phyloP scores from a whole-genome alignment of 2,888 invertebrate species.

The Hydrotaea cyrtoneurina region DNA sequence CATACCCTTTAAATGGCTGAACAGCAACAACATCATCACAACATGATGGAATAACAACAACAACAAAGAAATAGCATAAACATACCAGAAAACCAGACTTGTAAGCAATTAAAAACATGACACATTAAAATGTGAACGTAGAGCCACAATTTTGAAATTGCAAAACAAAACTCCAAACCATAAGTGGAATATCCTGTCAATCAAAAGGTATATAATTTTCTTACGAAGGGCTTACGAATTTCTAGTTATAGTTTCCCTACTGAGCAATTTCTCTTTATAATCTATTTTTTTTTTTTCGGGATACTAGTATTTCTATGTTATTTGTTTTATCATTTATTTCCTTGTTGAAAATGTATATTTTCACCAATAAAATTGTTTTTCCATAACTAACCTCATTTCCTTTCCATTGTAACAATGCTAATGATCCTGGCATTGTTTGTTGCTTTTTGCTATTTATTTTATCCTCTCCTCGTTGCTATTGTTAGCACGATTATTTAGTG shows the following conservation, averaged over 20 bases:
- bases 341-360: no score
- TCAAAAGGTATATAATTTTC: no score
- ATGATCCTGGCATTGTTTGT: background rate
- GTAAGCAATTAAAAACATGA: constrained; percentile 12
- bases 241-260: no score
- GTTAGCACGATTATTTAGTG: constrained; percentile 63
- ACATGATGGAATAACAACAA: background rate
- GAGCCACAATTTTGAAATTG: no score
- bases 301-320: no score
- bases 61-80: constrained; percentile 6
- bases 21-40: constrained; percentile 21
- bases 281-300: no score
- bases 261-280: no score
- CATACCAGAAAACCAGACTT: background rate
- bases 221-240: no score
- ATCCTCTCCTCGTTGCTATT: constrained; percentile 22
- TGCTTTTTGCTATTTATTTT: background rate
- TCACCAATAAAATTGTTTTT: no score
- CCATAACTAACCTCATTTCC: background rate
- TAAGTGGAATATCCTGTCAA: no score
- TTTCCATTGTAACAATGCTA: background rate
- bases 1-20: constrained; percentile 58
- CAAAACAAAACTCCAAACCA: no score
- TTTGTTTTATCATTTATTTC: no score
- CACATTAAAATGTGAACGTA: background rate